phyloP scores from a whole-genome alignment of 2,113 vertebrate genomes.

The Thinocorus orbignyianus region DNA sequence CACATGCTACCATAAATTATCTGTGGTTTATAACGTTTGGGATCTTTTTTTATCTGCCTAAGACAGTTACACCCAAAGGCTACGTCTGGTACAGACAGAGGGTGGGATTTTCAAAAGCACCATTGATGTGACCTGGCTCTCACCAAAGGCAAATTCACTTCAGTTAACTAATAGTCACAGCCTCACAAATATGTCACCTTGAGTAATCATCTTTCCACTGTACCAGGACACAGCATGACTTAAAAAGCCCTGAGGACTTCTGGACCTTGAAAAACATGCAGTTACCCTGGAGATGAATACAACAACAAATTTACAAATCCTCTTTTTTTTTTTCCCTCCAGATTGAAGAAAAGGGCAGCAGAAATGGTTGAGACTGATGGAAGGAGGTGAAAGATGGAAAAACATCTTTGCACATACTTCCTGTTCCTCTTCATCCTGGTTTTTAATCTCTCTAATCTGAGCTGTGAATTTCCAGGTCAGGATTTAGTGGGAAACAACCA shows the following conservation, averaged over 20 bases:
- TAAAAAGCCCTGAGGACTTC: not conserved
- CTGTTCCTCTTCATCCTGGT: not conserved
- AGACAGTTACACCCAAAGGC: not conserved
- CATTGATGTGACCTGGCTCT: not conserved
- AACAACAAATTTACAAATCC: not conserved
- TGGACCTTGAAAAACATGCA: not conserved
- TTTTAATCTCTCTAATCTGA: not conserved
- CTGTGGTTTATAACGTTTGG: not conserved
- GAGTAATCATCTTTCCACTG: not conserved
- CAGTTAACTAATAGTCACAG: not conserved
- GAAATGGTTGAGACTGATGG: not conserved
- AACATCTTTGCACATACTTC: not conserved
- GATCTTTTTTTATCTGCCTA: not conserved
- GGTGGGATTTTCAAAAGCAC: not conserved
- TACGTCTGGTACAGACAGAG: not conserved
- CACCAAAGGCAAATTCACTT: not conserved
- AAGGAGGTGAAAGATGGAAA: not conserved
- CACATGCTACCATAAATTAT: not conserved
- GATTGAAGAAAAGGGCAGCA: not conserved
- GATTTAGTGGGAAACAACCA: not conserved
- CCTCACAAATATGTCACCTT: not conserved
- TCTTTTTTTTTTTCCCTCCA: not conserved
- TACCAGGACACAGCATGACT: not conserved
- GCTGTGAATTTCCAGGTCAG: not conserved
- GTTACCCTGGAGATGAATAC: not conserved